Base-by-base conservation (phyloP, 2,888 invertebrate genomes). In the Trachelus iudaicus region DNA sequence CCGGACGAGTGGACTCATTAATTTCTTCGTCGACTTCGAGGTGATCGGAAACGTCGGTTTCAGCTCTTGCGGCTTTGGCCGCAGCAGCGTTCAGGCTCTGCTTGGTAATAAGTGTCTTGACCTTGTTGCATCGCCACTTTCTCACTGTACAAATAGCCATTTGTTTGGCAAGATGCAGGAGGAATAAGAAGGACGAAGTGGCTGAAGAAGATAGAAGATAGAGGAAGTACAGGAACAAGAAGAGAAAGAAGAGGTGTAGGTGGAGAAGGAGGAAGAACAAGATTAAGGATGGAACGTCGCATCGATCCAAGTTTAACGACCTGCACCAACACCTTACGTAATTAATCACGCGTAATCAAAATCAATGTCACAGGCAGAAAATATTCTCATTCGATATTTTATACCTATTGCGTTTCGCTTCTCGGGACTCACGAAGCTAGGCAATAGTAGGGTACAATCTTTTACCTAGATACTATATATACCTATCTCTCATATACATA, bases 21-120 rank as follows among this genome's bases (percentile, higher is more conserved):
- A 71, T 71, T 71, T 71, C 33, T 71, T 71, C 33, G 0, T 71
- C 23, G 13, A 11, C 30, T 71, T 71, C 31, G 71, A 71, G 13
- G 23, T 11, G 33, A 30, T 71, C 71, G 71, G 71, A 71, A 71
- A 23, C 23, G 71, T 30, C 71, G 31, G 31, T 71, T 71, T 15
- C 23, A 31, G 13, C 30, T 71, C 71, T 71, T 34, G 71, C 33
- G 30, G 30, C 80, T 85, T 82, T 86, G 83, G 83, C 83, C 83
- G 84, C 83, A 73, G 81, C 81, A 83, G 80, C 84, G 81, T 85
- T 85, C 82, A 56, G 56, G 15, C 56, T 23, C 56, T 56, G 56
- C 23, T 56, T 56, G 56, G 56, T 6, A 56, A 56, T 56, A 56
- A 56, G 56, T 23, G 9, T 56, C 56, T 56, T 56, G 56, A 56